Evolutionary conservation across 2,888 invertebrate species (phyloP).

Genomic region (Gymnocheta viridis): DNA sequence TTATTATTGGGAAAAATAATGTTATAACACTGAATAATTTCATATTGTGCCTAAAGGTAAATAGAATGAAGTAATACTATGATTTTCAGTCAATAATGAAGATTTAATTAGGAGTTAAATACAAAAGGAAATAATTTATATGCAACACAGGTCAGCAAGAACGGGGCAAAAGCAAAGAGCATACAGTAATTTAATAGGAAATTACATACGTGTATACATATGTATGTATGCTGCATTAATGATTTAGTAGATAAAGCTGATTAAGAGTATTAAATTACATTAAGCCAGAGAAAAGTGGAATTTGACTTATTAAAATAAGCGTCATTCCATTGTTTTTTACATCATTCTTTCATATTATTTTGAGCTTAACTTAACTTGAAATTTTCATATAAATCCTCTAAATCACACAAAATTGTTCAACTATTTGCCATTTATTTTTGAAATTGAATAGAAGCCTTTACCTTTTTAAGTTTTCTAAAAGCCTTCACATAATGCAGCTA

Average conservation of each 20-base stretch:
- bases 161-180: no score
- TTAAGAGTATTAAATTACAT: no score
- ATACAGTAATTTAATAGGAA: neutral
- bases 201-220: no score
- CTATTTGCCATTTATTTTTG: neutral
- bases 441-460: neutral
- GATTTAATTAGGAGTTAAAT: slow-evolving; percentile 53
- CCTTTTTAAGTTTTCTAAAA: neutral
- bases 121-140: neutral
- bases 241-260: no score
- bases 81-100: slow-evolving; percentile 37
- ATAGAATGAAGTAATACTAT: neutral
- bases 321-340: no score
- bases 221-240: no score
- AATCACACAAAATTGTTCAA: neutral
- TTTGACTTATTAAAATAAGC: no score
- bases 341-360: no score
- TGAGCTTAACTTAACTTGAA: neutral
- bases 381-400: neutral
- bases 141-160: neutral
- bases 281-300: no score
- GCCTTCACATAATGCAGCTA: neutral
- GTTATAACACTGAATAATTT: neutral
- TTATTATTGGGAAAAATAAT: no score
- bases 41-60: neutral